These are phyloP conservation scores for Euborellia annulipes DNA, from an alignment of 1,140 invertebrate species.

Conservation along the genomic window DNA sequence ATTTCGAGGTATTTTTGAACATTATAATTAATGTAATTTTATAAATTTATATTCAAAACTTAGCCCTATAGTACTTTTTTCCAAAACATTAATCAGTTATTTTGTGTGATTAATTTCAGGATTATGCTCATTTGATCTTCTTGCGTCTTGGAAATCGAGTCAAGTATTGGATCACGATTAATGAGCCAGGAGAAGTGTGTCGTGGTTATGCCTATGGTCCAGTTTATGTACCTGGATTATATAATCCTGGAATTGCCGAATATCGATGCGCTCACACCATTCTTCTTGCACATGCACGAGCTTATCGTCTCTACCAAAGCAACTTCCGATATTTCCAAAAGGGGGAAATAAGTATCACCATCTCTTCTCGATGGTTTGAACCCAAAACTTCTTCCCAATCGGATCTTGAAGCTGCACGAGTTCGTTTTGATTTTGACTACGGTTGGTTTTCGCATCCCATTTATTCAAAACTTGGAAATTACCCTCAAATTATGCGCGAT, in stretches of 20 bases:
- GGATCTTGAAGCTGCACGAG: slow-evolving; percentile 14
- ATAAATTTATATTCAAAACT: too few species aligned
- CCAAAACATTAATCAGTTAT: too few species aligned
- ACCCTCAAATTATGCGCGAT: slow-evolving; percentile 36
- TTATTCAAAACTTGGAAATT: slow-evolving; percentile 38
- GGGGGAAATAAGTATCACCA: slow-evolving; percentile 24
- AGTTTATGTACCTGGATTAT: slow-evolving; percentile 17
- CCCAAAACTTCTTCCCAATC: slow-evolving; percentile 7
- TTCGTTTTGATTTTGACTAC: slow-evolving; percentile 26
- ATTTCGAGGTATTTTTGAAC: too few species aligned
- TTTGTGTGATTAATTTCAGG: too few species aligned
- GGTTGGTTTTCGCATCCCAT: slow-evolving; percentile 50
- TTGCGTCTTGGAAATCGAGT: slow-evolving; percentile 18
- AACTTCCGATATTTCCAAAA: slow-evolving; percentile 24
- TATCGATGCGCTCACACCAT: slow-evolving; percentile 27
- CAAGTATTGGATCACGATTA: slow-evolving; percentile 16
- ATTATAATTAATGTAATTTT: too few species aligned
- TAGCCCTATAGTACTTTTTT: too few species aligned
- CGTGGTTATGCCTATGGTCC: slow-evolving; percentile 4
- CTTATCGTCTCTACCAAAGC: slow-evolving; percentile 27
- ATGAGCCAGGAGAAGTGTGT: slow-evolving; percentile 16
- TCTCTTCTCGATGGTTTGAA: slow-evolving; percentile 14
- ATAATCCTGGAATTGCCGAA: slow-evolving; percentile 18
- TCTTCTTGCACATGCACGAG: slow-evolving; percentile 27
- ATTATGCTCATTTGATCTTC: slow-evolving; percentile 18